A percentile compares a stretch with the other conserved stretches of the same genome.
Evolutionary conservation across 2,888 invertebrate genomes (phyloP).

Genomic region (Ormyrus thymus): DNA sequence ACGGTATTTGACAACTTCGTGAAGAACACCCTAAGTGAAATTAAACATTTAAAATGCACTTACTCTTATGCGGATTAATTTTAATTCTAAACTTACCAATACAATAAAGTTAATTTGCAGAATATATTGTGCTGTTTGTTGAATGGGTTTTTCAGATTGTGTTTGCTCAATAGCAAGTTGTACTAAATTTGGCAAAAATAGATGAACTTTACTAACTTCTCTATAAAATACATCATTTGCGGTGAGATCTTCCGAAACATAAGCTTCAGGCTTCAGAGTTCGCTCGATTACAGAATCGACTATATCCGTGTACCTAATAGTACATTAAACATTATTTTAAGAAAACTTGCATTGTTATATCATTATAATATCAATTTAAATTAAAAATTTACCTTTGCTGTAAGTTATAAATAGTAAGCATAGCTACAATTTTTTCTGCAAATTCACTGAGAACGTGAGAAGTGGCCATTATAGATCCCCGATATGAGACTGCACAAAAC

Average conservation of each 20-base stretch:
- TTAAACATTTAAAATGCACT: constrained; percentile 4
- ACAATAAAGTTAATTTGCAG: constrained; percentile 70
- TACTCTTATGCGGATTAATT: background rate
- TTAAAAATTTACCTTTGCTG: constrained; percentile 76
- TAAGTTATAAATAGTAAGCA: constrained; percentile 81
- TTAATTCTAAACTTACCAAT: constrained; percentile 63
- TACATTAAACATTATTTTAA: constrained; percentile 7
- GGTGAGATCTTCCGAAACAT: constrained; percentile 76
- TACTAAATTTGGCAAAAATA: constrained; percentile 80
- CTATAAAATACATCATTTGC: constrained; percentile 86
- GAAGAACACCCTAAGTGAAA: constrained; percentile 77
- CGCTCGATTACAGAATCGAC: constrained; percentile 66
- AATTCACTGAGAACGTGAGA: constrained; percentile 81
- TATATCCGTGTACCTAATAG: constrained; percentile 65
- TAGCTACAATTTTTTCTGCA: constrained; percentile 87
- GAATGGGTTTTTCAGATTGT: constrained; percentile 78
- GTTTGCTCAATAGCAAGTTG: constrained; percentile 79
- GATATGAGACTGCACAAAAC: constrained; percentile 75
- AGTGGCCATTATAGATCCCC: constrained; percentile 77
- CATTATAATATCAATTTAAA: constrained; percentile 30
- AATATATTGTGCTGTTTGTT: constrained; percentile 76
- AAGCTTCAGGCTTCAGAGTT: constrained; percentile 66
- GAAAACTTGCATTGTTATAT: background rate
- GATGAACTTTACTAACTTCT: constrained; percentile 81
- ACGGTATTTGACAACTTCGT: constrained; percentile 81